phyloP scores from a whole-genome alignment of 2,797 vertebrate genomes.

The Parauchenoglanis ngamensis region DNA sequence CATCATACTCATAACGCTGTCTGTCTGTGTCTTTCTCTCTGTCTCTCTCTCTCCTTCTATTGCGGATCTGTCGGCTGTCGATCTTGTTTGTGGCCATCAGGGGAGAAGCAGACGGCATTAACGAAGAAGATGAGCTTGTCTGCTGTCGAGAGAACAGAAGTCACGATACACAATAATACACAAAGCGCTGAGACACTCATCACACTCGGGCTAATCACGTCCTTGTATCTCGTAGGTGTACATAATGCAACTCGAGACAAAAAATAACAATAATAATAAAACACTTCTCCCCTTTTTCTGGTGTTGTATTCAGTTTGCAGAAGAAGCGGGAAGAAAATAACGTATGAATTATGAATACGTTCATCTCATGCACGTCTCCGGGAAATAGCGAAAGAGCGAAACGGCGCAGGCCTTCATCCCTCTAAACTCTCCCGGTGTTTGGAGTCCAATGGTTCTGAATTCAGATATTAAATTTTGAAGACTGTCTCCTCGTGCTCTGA shows the following conservation, averaged over 20 bases:
- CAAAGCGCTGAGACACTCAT: slow-evolving; percentile 32
- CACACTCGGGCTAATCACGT: slow-evolving; percentile 44
- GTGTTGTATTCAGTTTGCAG: slow-evolving; percentile 20
- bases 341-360: slow-evolving; percentile 53
- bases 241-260: slow-evolving; percentile 42
- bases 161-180: slow-evolving; percentile 29
- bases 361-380: slow-evolving; percentile 29
- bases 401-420: background rate
- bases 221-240: slow-evolving; percentile 30
- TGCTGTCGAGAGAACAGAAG: slow-evolving; percentile 45
- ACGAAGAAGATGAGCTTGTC: slow-evolving; percentile 34
- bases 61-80: slow-evolving; percentile 38
- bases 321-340: slow-evolving; percentile 10
- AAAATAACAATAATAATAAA: slow-evolving; percentile 14
- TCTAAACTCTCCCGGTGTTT: slow-evolving; percentile 37
- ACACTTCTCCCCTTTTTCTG: slow-evolving; percentile 22
- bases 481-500: slow-evolving; percentile 18
- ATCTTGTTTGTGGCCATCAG: slow-evolving; percentile 51
- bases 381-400: background rate
- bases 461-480: slow-evolving; percentile 32
- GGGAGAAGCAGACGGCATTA: slow-evolving; percentile 36
- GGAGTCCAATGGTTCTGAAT: slow-evolving; percentile 31
- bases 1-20: slow-evolving; percentile 16
- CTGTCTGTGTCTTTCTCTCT: slow-evolving; percentile 8
- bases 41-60: slow-evolving; percentile 8